Evolutionary conservation across 2,888 invertebrate species (phyloP).

Genomic region (Callimorpha dominula): DNA sequence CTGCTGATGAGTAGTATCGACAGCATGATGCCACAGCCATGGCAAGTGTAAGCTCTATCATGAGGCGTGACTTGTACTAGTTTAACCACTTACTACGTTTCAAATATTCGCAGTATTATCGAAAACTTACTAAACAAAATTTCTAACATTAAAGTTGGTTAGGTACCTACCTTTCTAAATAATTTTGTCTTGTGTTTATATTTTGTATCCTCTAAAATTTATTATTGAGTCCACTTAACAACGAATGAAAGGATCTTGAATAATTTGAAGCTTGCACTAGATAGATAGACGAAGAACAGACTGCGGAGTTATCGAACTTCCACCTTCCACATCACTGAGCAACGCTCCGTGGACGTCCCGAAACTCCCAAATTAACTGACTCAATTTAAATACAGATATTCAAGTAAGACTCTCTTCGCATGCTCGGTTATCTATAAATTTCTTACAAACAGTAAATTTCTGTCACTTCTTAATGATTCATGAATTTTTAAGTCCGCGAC

Average conservation of each 20-base stretch:
- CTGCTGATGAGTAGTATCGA: too few species aligned
- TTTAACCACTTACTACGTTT: too few species aligned
- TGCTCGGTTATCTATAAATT: slow-evolving; percentile 19
- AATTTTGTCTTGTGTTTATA: too few species aligned
- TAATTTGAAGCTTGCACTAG: neutral
- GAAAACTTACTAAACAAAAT: too few species aligned
- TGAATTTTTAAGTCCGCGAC: too few species aligned
- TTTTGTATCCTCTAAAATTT: too few species aligned
- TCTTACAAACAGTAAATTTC: slow-evolving; percentile 8
- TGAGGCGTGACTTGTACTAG: too few species aligned
- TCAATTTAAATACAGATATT: slow-evolving; percentile 38
- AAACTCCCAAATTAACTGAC: slow-evolving; percentile 36
- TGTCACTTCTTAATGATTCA: neutral
- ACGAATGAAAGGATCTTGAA: neutral
- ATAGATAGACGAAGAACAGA: slow-evolving; percentile 39
- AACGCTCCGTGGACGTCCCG: slow-evolving; percentile 23
- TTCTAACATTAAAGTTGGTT: too few species aligned
- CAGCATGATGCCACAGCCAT: too few species aligned
- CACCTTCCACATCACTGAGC: slow-evolving; percentile 48
- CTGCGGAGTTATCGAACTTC: slow-evolving; percentile 45
- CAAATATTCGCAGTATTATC: too few species aligned
- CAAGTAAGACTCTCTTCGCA: slow-evolving; percentile 36
- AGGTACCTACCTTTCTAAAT: too few species aligned
- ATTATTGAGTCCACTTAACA: neutral
- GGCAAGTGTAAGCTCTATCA: too few species aligned